Evolutionary conservation across 2,888 invertebrate species (phyloP), one percentile per base, ranked within the genome.

Genomic region (Dynastes hyllus): DNA sequence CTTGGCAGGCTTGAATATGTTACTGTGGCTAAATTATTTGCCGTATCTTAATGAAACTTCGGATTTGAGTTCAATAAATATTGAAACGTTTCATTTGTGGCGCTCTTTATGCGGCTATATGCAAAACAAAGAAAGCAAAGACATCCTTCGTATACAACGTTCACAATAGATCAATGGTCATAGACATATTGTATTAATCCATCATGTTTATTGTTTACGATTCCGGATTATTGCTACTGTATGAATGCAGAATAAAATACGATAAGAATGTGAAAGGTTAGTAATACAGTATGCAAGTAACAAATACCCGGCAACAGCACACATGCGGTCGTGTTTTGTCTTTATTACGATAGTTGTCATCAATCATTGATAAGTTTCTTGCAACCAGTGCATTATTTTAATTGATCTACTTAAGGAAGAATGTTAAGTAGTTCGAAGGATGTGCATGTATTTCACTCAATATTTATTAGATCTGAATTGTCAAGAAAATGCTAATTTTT

Each of bases 191-290:
- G 6, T 27, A 58, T 58, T 22, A 22, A 58, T 58, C 22, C 16
- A 58, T 58, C 5, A 22, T n/a, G 53, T 27, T 8, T 16, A n/a
- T 51, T 69, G 69, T 51, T 51, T 51, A 66, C 9, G 16, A 45
- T 58, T 45, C 16, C 66, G 45, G 29, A 63, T 32, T 63, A 32
- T 66, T 66, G 29, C n/a, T 29, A 27, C 27, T 69, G 51, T 13
- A 69, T 53, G 50, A 69, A 51, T 51, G 16, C n/a, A 51, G 1
- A 29, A 51, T 51, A 69, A 51, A 69, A 11, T 32, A 29, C 27
- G 69, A 69, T 69, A 69, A 69, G 69, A 69, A 29, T 69, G 69
- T 51, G 51, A 69, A 51, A 69, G 69, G 69, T 69, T 51, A 69
- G 51, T 69, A 27, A 69, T 29, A 29, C 29, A 29, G 32, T 29